Base-by-base conservation (phyloP, 2,113 vertebrate species). In the Oryzias javanicus region DNA sequence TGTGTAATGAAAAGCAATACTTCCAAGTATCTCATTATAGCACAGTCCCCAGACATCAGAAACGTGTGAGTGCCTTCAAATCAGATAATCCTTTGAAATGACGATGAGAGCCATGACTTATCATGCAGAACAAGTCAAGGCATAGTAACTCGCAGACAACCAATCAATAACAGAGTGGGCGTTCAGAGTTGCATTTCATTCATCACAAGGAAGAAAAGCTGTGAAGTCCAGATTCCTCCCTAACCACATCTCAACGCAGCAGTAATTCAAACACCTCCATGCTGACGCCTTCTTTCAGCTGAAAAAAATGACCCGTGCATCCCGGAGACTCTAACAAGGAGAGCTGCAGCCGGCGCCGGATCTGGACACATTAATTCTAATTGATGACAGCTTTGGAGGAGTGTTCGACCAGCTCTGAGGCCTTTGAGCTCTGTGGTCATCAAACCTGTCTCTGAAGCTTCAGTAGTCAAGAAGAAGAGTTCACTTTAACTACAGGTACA, bases 61-160 rank as follows among this genome's bases (percentile, higher is more conserved):
- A 25, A 66, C 25, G 42, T 4, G 52, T 29, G 67, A 61, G 35
- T 19, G 49, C 50, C 16, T 80, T 67, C 58, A 50, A 24, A 49
- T 67, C 20, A 56, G 52, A 66, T 60, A 51, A 69, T 61, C 74
- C 49, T 72, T 22, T 45, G 44, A 70, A 46, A 80, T 72, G 77
- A 76, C 19, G 45, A 79, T 65, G 59, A 57, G 47, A 15, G 8
- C 57, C 47, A 6, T 14, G 68, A 70, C 50, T 78, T 67, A 79
- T 71, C 82, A 82, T 84, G 86, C 84, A 82, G 27, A 75, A 83
- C 48, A 48, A 75, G 40, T 83, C 73, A 74, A 24, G 56, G 67
- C 52, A 56, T 45, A 42, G 51, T 17, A 51, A 74, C 19, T 55
- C 1, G 49, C 4, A 65, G 52, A 72, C 55, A 56, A 24, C 55